Percentiles rank a stretch among this genome's conserved stretches.
phyloP scores from a whole-genome alignment of 1,140 invertebrate genomes.

The Drosophila burlai region DNA sequence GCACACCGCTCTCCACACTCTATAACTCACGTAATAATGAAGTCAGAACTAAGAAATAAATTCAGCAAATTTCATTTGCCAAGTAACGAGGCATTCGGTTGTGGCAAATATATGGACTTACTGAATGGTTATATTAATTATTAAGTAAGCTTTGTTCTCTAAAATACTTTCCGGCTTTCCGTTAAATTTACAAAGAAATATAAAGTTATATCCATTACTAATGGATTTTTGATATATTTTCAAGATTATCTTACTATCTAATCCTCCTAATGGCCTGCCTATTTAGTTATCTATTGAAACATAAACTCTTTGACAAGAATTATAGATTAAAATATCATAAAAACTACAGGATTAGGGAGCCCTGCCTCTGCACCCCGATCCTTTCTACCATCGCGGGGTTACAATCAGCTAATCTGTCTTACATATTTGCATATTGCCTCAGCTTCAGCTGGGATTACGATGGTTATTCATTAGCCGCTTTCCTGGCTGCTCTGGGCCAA shows the following conservation, averaged over 20 bases:
- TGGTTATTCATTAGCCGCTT: conserved; percentile 47
- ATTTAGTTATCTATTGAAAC: not conserved
- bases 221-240: not conserved
- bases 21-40: conserved; percentile 33
- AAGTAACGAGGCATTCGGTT: not conserved
- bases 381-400: conserved; percentile 8
- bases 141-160: not conserved
- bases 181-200: not conserved
- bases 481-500: conserved; percentile 18
- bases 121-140: too few relatives aligned
- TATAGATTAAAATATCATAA: conserved; percentile 1
- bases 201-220: not conserved
- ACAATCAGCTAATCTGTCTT: conserved; percentile 54
- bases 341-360: conserved; percentile 7
- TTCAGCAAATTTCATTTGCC: conserved; percentile 38
- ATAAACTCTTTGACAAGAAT: not conserved
- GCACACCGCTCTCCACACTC: conserved; percentile 4
- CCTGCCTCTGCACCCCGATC: not conserved
- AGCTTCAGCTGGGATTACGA: conserved; percentile 48
- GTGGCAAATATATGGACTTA: not conserved
- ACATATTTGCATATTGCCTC: conserved; percentile 50
- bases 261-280: not conserved
- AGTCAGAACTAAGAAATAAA: conserved; percentile 44
- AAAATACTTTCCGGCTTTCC: too few relatives aligned
- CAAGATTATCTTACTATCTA: not conserved